Conservation (phyloP, 2,888 invertebrate species). For the Cephonodes hylas region DNA sequence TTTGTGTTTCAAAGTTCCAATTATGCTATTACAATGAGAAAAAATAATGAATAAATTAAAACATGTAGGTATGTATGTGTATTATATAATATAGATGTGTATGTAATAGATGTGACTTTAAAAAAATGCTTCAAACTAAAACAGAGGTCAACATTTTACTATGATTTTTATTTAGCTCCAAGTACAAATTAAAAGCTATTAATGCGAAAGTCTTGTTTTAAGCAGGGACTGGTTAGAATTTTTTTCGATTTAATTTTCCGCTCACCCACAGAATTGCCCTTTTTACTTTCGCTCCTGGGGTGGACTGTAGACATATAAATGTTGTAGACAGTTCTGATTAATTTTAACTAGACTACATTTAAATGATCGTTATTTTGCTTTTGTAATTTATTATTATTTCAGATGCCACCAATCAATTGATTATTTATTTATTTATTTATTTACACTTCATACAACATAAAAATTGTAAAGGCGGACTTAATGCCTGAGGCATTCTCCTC, state of each 20-base stretch:
- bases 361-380: background rate
- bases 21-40: no score
- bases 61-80: no score
- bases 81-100: no score
- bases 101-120: no score
- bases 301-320: conserved; percentile 39
- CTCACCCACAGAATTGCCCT: conserved; percentile 74
- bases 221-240: conserved; percentile 45
- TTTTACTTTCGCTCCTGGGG: conserved; percentile 55
- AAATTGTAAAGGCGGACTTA: no score
- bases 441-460: no score
- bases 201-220: conserved; percentile 75
- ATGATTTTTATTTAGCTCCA: background rate
- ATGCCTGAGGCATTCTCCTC: no score
- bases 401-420: no score
- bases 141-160: background rate
- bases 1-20: no score
- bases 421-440: no score
- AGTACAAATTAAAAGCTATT: conserved; percentile 23
- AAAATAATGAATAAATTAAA: no score
- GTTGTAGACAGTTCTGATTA: conserved; percentile 30
- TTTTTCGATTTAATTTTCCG: conserved; percentile 58
- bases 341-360: no score
- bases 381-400: background rate
- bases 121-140: background rate